phyloP scores from a whole-genome alignment of 2,888 invertebrate genomes.

The Leucozona laternaria region DNA sequence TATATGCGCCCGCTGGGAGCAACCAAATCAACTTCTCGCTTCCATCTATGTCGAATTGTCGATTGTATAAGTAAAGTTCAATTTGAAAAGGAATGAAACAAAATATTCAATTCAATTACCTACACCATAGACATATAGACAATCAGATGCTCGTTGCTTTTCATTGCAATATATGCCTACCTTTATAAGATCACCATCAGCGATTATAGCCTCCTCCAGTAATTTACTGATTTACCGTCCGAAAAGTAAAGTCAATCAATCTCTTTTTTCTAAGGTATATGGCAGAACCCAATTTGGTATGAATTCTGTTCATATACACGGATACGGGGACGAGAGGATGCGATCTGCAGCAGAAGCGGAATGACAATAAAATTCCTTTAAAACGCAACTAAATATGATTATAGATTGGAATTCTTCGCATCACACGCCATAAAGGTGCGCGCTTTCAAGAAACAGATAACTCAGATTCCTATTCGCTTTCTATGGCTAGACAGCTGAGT shows the following conservation, averaged over 20 bases:
- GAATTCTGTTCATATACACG: not conserved
- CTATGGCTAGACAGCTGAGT: conserved; percentile 59
- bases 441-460: conserved; percentile 51
- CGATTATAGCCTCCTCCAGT: conserved; percentile 1
- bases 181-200: not conserved
- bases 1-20: not conserved
- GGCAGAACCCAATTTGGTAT: conserved; percentile 28
- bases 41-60: not conserved
- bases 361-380: conserved; percentile 57
- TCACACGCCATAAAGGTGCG: conserved; percentile 48
- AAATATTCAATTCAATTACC: conserved; percentile 35
- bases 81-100: conserved; percentile 2
- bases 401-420: conserved; percentile 43
- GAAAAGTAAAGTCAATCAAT: conserved; percentile 49
- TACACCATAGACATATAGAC: not conserved
- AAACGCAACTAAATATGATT: conserved; percentile 62
- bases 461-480: conserved; percentile 59
- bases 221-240: conserved; percentile 1
- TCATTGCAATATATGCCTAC: not conserved
- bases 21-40: conserved; percentile 42
- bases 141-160: conserved; percentile 40
- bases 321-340: not conserved
- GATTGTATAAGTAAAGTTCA: not conserved
- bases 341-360: not conserved
- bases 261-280: not conserved